Percentiles rank a stretch among this genome's conserved stretches.
Evolutionary conservation across 1,140 invertebrate genomes (phyloP).

Genomic region (Sweltsa coloradensis): DNA sequence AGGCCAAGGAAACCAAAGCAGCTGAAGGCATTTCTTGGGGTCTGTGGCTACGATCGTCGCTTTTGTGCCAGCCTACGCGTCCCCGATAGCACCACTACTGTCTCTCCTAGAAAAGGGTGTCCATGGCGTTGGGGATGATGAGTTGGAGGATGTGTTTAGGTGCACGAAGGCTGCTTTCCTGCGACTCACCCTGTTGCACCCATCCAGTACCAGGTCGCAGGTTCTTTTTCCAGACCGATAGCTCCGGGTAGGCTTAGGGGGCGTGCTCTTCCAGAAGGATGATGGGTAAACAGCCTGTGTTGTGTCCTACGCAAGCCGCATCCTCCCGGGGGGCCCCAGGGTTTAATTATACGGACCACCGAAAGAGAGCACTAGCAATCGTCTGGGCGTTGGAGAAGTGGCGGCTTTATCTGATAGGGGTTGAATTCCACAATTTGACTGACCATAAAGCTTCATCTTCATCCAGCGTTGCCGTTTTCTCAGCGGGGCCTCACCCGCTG

Average conservation of each 20-base stretch:
- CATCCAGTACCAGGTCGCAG: not conserved
- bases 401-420: no score
- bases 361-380: not conserved
- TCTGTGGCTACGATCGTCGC: slow-evolving; percentile 14
- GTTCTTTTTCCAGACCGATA: not conserved
- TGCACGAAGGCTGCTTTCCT: not conserved
- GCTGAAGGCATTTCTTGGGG: slow-evolving; percentile 14
- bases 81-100: not conserved
- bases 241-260: not conserved
- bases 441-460: no score
- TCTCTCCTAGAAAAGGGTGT: not conserved
- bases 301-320: not conserved
- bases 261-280: not conserved
- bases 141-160: not conserved
- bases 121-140: not conserved
- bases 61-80: not conserved
- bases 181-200: not conserved
- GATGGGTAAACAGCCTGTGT: not conserved
- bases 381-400: not conserved
- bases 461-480: no score
- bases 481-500: no score
- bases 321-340: not conserved
- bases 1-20: slow-evolving; percentile 11
- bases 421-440: no score
- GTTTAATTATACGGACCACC: not conserved